Conservation (phyloP, 2,888 invertebrate genomes). For the Eledona agricola region DNA sequence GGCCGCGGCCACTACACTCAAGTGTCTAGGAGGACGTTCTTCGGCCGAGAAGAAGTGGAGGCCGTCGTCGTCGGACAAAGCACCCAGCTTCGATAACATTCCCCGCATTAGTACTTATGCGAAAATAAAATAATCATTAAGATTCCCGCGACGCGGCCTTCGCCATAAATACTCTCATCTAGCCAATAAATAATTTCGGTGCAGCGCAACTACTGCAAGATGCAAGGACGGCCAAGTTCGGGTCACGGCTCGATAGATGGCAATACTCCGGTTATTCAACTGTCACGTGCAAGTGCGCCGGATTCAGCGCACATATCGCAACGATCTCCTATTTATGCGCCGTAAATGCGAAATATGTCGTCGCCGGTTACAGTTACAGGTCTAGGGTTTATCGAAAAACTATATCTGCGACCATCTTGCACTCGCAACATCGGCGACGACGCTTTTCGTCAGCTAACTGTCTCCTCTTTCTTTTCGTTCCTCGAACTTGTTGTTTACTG, state of each 20-base stretch:
- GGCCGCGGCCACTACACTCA: slow-evolving; percentile 3
- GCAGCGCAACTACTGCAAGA: slow-evolving; percentile 14
- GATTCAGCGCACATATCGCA: slow-evolving; percentile 38
- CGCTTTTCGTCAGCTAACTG: no score
- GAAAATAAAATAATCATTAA: slow-evolving; percentile 13
- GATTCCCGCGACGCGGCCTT: slow-evolving; percentile 3
- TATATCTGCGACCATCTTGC: no score
- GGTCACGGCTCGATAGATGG: slow-evolving; percentile 45
- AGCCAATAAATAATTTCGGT: slow-evolving; percentile 16
- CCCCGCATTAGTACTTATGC: slow-evolving; percentile 3
- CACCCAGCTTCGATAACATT: not conserved
- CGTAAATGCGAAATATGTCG: slow-evolving; percentile 30
- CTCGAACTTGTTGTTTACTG: no score
- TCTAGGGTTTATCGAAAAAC: no score
- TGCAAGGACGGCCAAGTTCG: slow-evolving; percentile 44
- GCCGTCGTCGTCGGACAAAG: slow-evolving; percentile 4
- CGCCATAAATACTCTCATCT: slow-evolving; percentile 2
- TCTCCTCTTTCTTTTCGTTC: no score
- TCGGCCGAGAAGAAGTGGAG: no score
- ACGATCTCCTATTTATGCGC: slow-evolving; percentile 34
- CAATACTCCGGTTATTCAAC: slow-evolving; percentile 47
- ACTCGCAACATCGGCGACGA: no score
- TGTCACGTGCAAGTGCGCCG: slow-evolving; percentile 37
- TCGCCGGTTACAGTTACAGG: slow-evolving; percentile 13
- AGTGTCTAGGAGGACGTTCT: slow-evolving; percentile 10